Evolutionary conservation across 2,113 vertebrate species (phyloP), one percentile per base, ranked within the genome.

Genomic region (Siphamia tubifer): DNA sequence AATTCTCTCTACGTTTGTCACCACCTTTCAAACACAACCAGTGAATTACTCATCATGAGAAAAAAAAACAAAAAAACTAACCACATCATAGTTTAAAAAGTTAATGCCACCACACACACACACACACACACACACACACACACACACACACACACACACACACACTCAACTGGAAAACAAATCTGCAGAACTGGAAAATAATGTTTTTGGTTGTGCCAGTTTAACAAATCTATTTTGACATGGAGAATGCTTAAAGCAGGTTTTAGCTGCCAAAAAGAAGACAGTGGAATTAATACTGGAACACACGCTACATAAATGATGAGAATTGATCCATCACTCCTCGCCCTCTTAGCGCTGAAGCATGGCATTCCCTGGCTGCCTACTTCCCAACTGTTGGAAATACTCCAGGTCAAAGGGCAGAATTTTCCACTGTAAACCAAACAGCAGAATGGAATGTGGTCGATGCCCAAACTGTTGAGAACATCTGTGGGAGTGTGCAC

Each of bases 401-500:
- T 70, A 55, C 68, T 86, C 64, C 5, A 34, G 78, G 87, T 89
- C 89, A 86, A 54, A 86, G 85, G 77, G 34, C 58, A 75, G 42
- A 40, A 73, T 77, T 87, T 90, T 90, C 87, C 89, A 84, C 78
- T 84, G 83, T 89, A 84, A 90, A 77, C 4, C 40, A 36, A 80
- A 82, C 79, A 69, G 70, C 51, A 48, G 68, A 84, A 48, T 76
- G 84, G 87, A 89, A 87, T 87, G 85, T 75, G 78, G 79, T 56
- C 63, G 54, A 78, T 84, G 74, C 70, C 68, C 74, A 81, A 76
- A 76, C 60, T 16, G 38, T 74, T 77, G 69, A 75, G 82, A 88
- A 82, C 58, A 40, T 70, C 77, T 78, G 68, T 54, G 55, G 38
- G 55, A 32, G 10, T 43, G 57, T 53, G 58, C 25, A 17, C 16